Conservation (phyloP, 2,113 vertebrate genomes). For the Cervus canadensis region DNA sequence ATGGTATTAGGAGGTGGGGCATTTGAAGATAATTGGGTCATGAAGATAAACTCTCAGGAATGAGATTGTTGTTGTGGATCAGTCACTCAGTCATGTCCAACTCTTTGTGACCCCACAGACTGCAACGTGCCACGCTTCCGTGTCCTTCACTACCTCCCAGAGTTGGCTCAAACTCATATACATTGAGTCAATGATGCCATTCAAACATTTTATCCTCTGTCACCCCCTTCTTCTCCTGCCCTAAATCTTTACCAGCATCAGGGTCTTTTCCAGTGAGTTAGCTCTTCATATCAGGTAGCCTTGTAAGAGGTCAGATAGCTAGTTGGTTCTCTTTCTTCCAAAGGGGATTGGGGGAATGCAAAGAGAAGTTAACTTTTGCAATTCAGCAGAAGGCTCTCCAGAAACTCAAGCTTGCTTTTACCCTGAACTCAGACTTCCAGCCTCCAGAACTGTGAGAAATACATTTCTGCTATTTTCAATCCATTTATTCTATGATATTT, state of each 20-base stretch:
- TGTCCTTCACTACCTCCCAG: neutral
- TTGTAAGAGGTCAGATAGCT: neutral
- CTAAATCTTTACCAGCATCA: neutral
- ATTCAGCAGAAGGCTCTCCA: neutral
- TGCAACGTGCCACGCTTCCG: fast-evolving
- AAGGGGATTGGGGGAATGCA: no score
- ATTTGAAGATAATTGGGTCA: neutral
- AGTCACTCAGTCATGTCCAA: neutral
- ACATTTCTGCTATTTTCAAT: neutral
- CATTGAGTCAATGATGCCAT: neutral
- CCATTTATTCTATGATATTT: neutral
- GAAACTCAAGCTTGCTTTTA: neutral
- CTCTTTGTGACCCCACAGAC: neutral
- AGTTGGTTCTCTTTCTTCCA: neutral
- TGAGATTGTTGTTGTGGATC: neutral
- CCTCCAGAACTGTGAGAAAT: neutral
- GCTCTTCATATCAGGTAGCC: neutral
- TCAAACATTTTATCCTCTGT: neutral
- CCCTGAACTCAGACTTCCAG: neutral
- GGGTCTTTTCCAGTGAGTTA: neutral
- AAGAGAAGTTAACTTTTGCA: neutral
- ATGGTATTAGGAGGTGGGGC: no score
- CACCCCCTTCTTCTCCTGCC: neutral
- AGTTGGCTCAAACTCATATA: neutral
- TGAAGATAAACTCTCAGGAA: neutral